Evolutionary conservation across 2,888 invertebrate genomes (phyloP), one percentile per base, ranked within the genome.

Genomic region (Pristionchus mayeri): DNA sequence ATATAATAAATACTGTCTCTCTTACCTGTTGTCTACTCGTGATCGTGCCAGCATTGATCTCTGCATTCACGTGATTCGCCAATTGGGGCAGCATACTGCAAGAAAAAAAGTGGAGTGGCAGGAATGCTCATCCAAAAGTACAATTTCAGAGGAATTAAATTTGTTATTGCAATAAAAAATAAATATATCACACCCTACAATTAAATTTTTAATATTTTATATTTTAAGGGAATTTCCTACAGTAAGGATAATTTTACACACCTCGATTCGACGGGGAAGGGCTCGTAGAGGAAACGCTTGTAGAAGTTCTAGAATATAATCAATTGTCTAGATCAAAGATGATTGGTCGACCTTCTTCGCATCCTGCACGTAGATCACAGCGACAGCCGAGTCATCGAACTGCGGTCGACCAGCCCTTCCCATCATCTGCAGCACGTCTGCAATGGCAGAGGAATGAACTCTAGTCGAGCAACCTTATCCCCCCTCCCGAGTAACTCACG

Each of bases 351-450:
- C 84, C 84, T 84, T 84, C 85, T 90, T 90, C n/a, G 85, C 84
- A 91, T 99, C 98, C 92, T 99, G 98, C 0, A 99, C 95, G 57
- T 95, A 93, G 78, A 95, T 94, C 54, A 95, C 94, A 21, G 95
- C 95, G 9, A 94, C 94, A 3, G 95, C 99, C 90, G 96, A 96
- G 91, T 96, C 96, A 93, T 98, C 99, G 93, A 96, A 99, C 94
- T 99, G 96, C 0, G 99, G 99, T 84, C 99, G 95, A 0, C 99
- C 99, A 85, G 99, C 99, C 85, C 99, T 95, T 2, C 99, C 99
- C 96, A 99, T 98, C 99, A 99, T 99, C 94, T 99, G 99, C 85
- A 99, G 94, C 0, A 99, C 98, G 94, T 99, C 98, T 94, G 88
- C n/a, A 11, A 92, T 18, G 27, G 21, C 13, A 9, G 37, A 52